These are phyloP conservation scores for Dryoscopus gambensis DNA, from an alignment of 2,113 vertebrate species.

Conservation along the genomic window DNA sequence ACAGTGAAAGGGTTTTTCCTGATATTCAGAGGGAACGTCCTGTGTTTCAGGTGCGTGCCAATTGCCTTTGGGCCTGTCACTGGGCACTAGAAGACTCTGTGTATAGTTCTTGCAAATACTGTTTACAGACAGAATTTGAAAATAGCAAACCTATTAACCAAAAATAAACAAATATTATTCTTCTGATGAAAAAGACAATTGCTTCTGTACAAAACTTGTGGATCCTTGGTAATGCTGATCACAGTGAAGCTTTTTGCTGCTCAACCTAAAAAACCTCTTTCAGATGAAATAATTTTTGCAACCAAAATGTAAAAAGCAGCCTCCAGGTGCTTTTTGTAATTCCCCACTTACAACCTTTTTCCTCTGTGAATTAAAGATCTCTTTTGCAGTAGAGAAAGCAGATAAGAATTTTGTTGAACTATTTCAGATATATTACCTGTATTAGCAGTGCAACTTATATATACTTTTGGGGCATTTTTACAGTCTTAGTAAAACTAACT, in stretches of 20 bases:
- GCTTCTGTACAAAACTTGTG: neutral
- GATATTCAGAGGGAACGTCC: neutral
- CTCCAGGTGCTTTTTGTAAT: neutral
- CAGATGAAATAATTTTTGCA: neutral
- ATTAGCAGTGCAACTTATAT: neutral
- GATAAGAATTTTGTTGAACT: neutral
- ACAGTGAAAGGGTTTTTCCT: neutral
- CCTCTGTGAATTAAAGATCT: neutral
- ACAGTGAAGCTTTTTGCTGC: neutral
- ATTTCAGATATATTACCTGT: neutral
- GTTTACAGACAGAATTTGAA: neutral
- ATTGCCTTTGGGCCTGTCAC: neutral
- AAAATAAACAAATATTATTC: neutral
- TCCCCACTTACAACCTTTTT: neutral
- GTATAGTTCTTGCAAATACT: neutral
- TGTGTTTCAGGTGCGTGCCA: neutral
- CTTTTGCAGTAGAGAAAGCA: neutral
- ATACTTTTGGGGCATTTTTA: neutral
- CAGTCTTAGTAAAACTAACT: neutral
- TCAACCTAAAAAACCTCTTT: neutral
- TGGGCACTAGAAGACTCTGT: neutral
- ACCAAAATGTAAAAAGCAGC: neutral
- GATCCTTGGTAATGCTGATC: neutral
- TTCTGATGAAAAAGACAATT: neutral
- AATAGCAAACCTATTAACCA: neutral